Evolutionary conservation across 92 coral and sea anemone species (phyloP), one percentile per base, ranked within the genome.

Genomic region (Zoanthus solanderi): DNA sequence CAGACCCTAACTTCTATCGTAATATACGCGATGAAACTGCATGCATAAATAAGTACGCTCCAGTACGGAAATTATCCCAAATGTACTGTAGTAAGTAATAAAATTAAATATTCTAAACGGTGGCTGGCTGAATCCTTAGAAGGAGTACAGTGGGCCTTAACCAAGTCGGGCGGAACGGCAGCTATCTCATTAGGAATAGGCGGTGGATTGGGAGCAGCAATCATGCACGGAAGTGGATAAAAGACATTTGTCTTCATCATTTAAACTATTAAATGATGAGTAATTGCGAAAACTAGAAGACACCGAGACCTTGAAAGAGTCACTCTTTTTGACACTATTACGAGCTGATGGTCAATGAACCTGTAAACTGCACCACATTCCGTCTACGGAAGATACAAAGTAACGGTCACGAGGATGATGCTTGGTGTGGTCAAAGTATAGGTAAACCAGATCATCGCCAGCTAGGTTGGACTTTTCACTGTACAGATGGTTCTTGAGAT

Each of bases 201-300:
- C 47, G 75, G 75, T 71, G 75, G 76, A 72, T 72, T 18, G 34
- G 76, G n/a, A 34, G 76, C 46, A 71, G 72, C 37, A 67, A n/a
- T n/a, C 5, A 15, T 63, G 71, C 23, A 23, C 57, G 12, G 72
- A 32, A 67, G 31, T 29, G 72, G 37, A 67, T 67, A 32, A 10
- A 67, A 67, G 72, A 67, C 72, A 67, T 0, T 67, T 32, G 23
- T 67, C 72, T 32, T 67, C 72, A 30, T 67, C 72, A 23, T 23
- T 23, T 6, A 32, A 67, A 11, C 72, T 66, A 3, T 66, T 31
- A 66, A 52, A 52, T 52, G 72, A 66, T 63, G 71, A 63, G 72
- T 71, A 5, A 30, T 69, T 69, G 75, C 34, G 75, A 69, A 44
- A 71, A 71, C 75, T 1, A 18, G 75, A 30, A 71, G 75, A 32